These are phyloP conservation scores for Icerya purchasi DNA, from an alignment of 2,888 invertebrate genomes.

Conservation along the genomic window DNA sequence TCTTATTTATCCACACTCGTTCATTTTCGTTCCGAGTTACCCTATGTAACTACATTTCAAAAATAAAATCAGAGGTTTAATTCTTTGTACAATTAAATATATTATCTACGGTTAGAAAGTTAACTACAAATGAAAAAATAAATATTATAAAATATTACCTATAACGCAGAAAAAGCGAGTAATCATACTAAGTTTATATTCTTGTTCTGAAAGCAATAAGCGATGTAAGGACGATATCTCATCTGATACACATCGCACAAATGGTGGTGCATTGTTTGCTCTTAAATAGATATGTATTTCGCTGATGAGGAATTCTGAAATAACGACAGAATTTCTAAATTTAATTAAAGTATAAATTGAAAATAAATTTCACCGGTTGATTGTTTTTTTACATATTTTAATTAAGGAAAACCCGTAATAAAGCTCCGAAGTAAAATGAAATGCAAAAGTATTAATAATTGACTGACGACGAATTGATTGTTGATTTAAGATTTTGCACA, in stretches of 20 bases:
- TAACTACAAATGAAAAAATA: no score
- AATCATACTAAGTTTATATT: conserved; percentile 35
- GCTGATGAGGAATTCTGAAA: conserved; percentile 27
- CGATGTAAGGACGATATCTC: conserved; percentile 31
- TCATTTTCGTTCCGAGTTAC: no score
- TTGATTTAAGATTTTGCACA: not conserved
- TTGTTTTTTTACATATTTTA: not conserved
- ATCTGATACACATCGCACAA: conserved; percentile 19
- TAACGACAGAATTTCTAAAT: conserved; percentile 5
- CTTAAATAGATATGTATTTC: conserved; percentile 36
- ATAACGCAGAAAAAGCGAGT: conserved; percentile 34
- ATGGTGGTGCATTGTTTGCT: conserved; percentile 25
- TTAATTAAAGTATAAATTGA: not conserved
- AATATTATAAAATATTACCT: conserved; percentile 25
- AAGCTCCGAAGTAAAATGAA: not conserved
- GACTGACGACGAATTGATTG: no score
- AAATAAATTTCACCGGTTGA: not conserved
- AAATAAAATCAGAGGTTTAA: no score
- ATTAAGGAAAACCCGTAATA: not conserved
- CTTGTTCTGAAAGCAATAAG: conserved; percentile 32
- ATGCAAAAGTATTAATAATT: not conserved
- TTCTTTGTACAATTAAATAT: no score
- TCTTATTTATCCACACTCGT: no score
- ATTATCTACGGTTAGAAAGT: no score
- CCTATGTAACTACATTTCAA: no score